phyloP scores from a whole-genome alignment of 2,797 vertebrate species.

The Channallabes apus region DNA sequence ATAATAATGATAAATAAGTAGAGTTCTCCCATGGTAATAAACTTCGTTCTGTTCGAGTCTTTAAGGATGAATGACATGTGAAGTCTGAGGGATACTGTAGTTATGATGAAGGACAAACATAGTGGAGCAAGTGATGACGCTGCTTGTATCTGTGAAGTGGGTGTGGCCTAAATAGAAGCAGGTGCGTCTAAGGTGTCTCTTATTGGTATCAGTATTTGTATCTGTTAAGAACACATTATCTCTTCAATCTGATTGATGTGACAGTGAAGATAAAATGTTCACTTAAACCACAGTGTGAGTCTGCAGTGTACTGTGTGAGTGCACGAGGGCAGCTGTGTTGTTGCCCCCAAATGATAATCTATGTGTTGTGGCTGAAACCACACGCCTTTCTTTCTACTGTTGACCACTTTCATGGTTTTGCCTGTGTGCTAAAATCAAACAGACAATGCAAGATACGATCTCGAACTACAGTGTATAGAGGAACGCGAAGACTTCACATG shows the following conservation, averaged over 20 bases:
- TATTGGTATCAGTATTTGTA: not conserved
- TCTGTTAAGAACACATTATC: not conserved
- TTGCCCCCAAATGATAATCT: constrained; percentile 68
- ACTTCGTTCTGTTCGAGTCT: too few species aligned
- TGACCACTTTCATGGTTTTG: not conserved
- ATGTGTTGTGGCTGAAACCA: constrained; percentile 74
- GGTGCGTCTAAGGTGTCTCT: not conserved
- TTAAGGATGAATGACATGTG: too few species aligned
- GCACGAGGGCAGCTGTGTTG: constrained; percentile 53
- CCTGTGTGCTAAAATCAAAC: not conserved
- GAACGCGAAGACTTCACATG: not conserved
- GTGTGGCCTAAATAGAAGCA: not conserved
- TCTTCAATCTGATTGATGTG: not conserved
- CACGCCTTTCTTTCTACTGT: constrained; percentile 23
- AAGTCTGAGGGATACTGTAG: too few species aligned
- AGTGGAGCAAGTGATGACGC: not conserved
- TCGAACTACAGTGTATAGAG: too few species aligned
- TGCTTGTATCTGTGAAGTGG: not conserved
- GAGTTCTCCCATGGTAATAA: too few species aligned
- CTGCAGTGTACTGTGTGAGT: constrained; percentile 45
- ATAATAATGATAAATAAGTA: too few species aligned
- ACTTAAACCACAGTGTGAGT: constrained; percentile 49
- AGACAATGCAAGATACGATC: too few species aligned
- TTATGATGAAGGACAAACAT: too few species aligned
- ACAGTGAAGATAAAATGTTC: not conserved